Conservation (phyloP, 2,888 invertebrate genomes). For the Sphaerolaimus hirsutus region DNA sequence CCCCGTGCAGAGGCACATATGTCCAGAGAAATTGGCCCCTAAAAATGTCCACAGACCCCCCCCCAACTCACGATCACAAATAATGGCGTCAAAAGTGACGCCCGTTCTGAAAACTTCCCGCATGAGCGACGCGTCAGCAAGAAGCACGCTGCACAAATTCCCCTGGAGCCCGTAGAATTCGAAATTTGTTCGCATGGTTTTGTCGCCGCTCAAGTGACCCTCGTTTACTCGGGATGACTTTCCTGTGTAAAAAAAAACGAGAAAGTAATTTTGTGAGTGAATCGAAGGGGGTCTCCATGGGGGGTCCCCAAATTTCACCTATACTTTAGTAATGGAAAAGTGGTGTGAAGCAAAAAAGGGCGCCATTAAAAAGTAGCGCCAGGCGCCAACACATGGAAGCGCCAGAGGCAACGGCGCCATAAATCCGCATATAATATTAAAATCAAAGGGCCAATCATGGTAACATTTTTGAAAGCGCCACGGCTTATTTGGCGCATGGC, state of each 20-base stretch:
- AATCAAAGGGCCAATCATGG: too few relatives aligned
- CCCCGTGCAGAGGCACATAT: too few relatives aligned
- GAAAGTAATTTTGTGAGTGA: too few relatives aligned
- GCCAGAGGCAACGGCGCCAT: too few relatives aligned
- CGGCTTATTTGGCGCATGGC: too few relatives aligned
- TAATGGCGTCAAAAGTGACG: conserved; percentile 59
- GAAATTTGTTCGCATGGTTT: conserved; percentile 66
- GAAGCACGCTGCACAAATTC: conserved; percentile 57
- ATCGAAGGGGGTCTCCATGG: not conserved
- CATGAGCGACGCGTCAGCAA: conserved; percentile 70
- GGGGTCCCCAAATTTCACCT: not conserved
- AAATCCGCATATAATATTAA: too few relatives aligned
- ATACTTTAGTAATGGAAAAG: not conserved
- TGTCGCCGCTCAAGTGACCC: conserved; percentile 38
- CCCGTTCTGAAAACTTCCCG: conserved; percentile 42
- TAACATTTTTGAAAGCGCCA: too few relatives aligned
- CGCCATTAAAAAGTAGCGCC: too few relatives aligned
- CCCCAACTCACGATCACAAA: conserved; percentile 50
- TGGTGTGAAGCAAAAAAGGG: conserved; percentile 1
- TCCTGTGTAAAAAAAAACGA: too few relatives aligned
- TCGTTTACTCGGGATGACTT: conserved; percentile 32
- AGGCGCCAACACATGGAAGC: too few relatives aligned
- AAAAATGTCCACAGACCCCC: not conserved
- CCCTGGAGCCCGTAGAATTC: conserved; percentile 53
- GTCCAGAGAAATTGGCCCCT: too few relatives aligned